phyloP scores from a whole-genome alignment of 2,888 invertebrate species.

The Nomada fucata region DNA sequence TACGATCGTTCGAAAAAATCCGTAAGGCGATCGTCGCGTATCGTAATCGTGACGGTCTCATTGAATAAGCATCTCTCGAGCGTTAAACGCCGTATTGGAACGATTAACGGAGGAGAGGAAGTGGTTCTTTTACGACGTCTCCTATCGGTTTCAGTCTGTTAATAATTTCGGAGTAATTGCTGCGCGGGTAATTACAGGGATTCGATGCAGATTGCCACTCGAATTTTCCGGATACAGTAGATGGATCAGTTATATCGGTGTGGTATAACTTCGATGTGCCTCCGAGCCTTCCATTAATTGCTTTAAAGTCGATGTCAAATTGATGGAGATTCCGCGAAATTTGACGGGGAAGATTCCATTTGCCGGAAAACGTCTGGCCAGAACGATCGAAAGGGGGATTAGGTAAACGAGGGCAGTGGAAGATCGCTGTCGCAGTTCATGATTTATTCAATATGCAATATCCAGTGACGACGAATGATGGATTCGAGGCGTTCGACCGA shows the following conservation, averaged over 20 bases:
- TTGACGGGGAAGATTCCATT: background rate
- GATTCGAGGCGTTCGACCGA: conserved; percentile 20
- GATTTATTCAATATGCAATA: conserved; percentile 37
- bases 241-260: conserved; percentile 9
- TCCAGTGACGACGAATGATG: conserved; percentile 16
- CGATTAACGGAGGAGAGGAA: conserved; percentile 23
- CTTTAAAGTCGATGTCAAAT: conserved; percentile 11
- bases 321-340: background rate
- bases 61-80: conserved; percentile 2
- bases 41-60: background rate
- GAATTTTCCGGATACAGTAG: conserved; percentile 19
- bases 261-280: background rate
- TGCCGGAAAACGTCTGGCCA: background rate
- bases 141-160: conserved; percentile 20
- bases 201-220: conserved; percentile 31
- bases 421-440: conserved; percentile 6
- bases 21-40: background rate
- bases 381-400: background rate
- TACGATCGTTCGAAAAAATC: background rate
- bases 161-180: conserved; percentile 55
- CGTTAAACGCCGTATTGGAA: conserved; percentile 2
- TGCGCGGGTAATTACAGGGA: conserved; percentile 6
- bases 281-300: conserved; percentile 3
- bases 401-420: background rate
- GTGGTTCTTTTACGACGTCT: conserved; percentile 13